A percentile compares a stretch with the other conserved stretches of the same genome.
phyloP scores from a whole-genome alignment of 92 coral and sea anemone genomes.

The Paramuricea clavata region DNA sequence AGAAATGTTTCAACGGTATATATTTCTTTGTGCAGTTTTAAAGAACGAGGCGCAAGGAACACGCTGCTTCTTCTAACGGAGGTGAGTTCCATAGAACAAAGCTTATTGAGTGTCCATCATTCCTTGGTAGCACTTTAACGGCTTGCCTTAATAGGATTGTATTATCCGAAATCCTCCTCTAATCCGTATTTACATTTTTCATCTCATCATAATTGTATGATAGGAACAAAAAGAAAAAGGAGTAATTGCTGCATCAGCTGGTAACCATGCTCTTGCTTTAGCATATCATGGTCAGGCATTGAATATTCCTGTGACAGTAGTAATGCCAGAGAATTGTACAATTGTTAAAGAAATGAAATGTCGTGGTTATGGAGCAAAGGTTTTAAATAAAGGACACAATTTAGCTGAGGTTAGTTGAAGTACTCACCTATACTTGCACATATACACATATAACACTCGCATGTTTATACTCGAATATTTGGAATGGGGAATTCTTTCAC shows the following conservation, averaged over 20 bases:
- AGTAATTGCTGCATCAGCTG: slow-evolving; percentile 78
- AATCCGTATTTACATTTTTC: neutral
- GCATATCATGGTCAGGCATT: slow-evolving; percentile 77
- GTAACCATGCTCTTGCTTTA: slow-evolving; percentile 83
- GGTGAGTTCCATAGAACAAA: slow-evolving; percentile 55
- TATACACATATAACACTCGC: too few relatives aligned
- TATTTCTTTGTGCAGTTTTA: slow-evolving; percentile 57
- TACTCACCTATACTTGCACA: too few relatives aligned
- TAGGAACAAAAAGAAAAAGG: slow-evolving; percentile 76
- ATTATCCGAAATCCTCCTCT: too few relatives aligned
- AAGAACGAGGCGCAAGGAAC: slow-evolving; percentile 81
- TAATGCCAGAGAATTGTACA: slow-evolving; percentile 77
- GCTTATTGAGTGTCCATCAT: neutral
- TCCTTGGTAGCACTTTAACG: neutral
- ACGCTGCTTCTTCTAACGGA: slow-evolving; percentile 73
- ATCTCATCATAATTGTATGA: neutral
- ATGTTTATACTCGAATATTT: too few relatives aligned
- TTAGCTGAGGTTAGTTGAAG: slow-evolving; percentile 42
- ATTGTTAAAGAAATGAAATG: slow-evolving; percentile 71
- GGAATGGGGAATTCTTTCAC: too few relatives aligned
- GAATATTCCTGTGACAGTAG: slow-evolving; percentile 81
- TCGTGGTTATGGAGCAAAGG: slow-evolving; percentile 69
- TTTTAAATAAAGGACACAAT: slow-evolving; percentile 41
- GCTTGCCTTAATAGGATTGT: neutral
- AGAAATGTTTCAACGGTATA: neutral